These are phyloP conservation scores for Nemotelus pantherinus DNA, from an alignment of 2,888 invertebrate species.

Conservation along the genomic window DNA sequence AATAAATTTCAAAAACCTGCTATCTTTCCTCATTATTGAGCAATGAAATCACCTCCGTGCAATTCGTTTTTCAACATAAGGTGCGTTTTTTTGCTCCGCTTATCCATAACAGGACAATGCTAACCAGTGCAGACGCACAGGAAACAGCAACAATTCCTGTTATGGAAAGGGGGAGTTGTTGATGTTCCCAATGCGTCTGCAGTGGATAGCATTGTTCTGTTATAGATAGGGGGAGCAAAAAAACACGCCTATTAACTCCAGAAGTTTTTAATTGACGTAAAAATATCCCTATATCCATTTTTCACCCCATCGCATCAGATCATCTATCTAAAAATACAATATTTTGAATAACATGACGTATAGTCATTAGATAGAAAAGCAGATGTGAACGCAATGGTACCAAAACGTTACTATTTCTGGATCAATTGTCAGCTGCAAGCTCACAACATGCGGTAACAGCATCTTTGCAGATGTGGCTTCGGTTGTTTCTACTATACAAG, in stretches of 20 bases:
- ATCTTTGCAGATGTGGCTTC: conserved; percentile 27
- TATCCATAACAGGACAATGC: too few relatives aligned
- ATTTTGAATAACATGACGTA: conserved; percentile 23
- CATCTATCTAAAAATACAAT: conserved; percentile 5
- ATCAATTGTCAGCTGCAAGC: conserved; percentile 25
- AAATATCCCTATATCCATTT: too few relatives aligned
- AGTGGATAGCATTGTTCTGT: too few relatives aligned
- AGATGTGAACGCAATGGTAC: conserved; percentile 21
- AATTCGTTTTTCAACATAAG: too few relatives aligned
- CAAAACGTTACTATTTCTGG: conserved; percentile 28
- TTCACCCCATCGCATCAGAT: neutral
- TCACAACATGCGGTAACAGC: conserved; percentile 9
- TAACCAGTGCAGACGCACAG: too few relatives aligned
- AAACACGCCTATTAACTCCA: too few relatives aligned
- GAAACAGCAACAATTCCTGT: too few relatives aligned
- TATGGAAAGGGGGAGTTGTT: too few relatives aligned
- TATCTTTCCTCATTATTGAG: neutral
- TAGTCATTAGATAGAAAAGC: conserved; percentile 2
- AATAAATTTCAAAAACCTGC: neutral
- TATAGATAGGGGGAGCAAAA: too few relatives aligned
- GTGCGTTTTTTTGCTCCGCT: too few relatives aligned
- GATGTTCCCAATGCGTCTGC: too few relatives aligned
- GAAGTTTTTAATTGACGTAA: too few relatives aligned
- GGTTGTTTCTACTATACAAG: neutral
- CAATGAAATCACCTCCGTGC: neutral